These are phyloP conservation scores for Fragum sueziense DNA, from an alignment of 2,888 invertebrate genomes.

Conservation along the genomic window DNA sequence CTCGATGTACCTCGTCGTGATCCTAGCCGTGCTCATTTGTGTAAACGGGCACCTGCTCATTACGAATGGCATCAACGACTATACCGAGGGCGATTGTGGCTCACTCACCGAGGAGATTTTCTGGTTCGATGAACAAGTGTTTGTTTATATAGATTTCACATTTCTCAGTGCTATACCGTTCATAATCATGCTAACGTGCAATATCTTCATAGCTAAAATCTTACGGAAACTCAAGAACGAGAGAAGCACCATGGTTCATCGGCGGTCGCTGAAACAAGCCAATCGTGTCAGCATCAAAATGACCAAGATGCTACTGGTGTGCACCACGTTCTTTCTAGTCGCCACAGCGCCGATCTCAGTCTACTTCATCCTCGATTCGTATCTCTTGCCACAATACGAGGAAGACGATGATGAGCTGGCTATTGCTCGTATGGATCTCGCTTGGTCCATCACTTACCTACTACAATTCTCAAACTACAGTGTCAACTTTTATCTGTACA, in stretches of 20 bases:
- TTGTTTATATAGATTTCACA: constrained; percentile 63
- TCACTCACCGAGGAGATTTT: constrained; percentile 52
- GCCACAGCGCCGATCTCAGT: constrained; percentile 64
- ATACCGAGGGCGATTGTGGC: constrained; percentile 49
- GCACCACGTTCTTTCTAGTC: constrained; percentile 61
- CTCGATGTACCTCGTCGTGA: constrained; percentile 35
- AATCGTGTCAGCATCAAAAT: constrained; percentile 57
- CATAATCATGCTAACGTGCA: constrained; percentile 58
- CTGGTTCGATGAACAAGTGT: constrained; percentile 63
- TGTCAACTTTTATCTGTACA: constrained; percentile 67
- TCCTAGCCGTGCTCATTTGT: constrained; percentile 35
- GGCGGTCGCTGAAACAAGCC: constrained; percentile 9
- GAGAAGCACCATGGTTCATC: constrained; percentile 50
- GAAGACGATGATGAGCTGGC: neutral
- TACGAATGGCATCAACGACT: constrained; percentile 65
- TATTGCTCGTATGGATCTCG: constrained; percentile 48
- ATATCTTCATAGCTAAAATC: constrained; percentile 49
- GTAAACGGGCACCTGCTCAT: constrained; percentile 58
- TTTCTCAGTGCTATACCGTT: constrained; percentile 60
- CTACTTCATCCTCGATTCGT: constrained; percentile 65
- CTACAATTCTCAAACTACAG: constrained; percentile 63
- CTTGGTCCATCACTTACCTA: constrained; percentile 57
- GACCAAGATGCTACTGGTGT: constrained; percentile 63
- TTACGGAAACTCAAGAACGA: constrained; percentile 38
- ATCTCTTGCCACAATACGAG: constrained; percentile 41